Base-by-base conservation (phyloP, 1,140 invertebrate species). In the Bombyx mandarina region DNA sequence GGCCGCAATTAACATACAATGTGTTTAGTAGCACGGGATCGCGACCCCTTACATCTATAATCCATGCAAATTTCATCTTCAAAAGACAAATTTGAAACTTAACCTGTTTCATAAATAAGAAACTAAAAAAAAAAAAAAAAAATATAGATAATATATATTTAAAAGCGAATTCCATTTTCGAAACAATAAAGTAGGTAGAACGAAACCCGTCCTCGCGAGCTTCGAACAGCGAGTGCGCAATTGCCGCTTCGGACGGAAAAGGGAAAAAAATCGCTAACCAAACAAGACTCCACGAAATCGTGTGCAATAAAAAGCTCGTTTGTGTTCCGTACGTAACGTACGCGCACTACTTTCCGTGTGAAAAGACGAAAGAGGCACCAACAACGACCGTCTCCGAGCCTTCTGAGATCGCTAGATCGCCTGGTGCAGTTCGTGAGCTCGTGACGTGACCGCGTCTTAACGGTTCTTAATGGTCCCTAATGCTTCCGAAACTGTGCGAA, bases 401-500 rank as follows among this genome's bases (percentile, higher is more conserved):
- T 35, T 5, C 26, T 5, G 75, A 80, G 83, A 86, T 86, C 71
- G 79, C 82, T 83, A 82, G 78, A 83, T 84, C 75, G 73, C 77
- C 79, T 79, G 44, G 50, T 58, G 63, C 59, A 79, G 22, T 69
- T 81, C 82, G 80, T 84, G 81, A 63, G 63, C 73, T 81, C 83
- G 83, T 86, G 83, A 86, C 76, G 79, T 60, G 73, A 59, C 64
- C 70, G 74, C 76, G 78, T 83, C 77, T 82, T 86, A 87, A 87
- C 83, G 83, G 83, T 79, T 71, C 76, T 83, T 87, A 87, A 87
- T 87, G 79, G 84, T 69, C 76, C 77, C 81, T 87, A 87, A 87
- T 87, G 82, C 84, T 82, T 82, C 84, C 82, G 82, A 87, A 87
- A 87, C 80, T 85, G 82, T 87, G 83, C 83, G 83, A 87, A 83